Conservation (phyloP, 2,797 vertebrate species). For the Enteromius argenteus region DNA sequence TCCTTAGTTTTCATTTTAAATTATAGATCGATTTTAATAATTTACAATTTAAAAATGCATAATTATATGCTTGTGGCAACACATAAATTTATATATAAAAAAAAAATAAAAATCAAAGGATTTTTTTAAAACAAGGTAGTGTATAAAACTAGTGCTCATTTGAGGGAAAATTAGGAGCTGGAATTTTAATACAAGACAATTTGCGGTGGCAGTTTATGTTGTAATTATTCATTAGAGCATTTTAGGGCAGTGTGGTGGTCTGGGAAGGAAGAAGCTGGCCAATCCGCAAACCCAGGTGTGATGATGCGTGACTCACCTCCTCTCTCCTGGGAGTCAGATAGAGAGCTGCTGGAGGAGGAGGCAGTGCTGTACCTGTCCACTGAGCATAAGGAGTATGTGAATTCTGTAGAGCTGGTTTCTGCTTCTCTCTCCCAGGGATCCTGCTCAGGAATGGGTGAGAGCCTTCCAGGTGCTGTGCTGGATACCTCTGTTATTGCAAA, state of each 20-base stretch:
- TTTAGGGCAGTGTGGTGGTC: not conserved
- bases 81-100: constrained; percentile 63
- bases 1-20: constrained; percentile 70
- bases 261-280: constrained; percentile 3
- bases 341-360: constrained; percentile 80
- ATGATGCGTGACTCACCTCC: constrained; percentile 82
- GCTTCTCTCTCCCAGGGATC: constrained; percentile 70
- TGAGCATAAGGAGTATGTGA: constrained; percentile 78
- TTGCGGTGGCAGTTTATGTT: constrained; percentile 3
- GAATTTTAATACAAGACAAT: not conserved
- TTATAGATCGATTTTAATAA: constrained; percentile 77
- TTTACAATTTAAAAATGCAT: constrained; percentile 70
- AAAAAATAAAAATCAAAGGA: constrained; percentile 24
- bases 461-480: constrained; percentile 57
- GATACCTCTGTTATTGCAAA: constrained; percentile 61
- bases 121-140: not conserved
- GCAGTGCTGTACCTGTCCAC: constrained; percentile 82
- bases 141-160: constrained; percentile 5
- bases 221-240: constrained; percentile 18
- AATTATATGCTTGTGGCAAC: constrained; percentile 69
- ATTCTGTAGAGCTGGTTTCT: constrained; percentile 72
- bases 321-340: constrained; percentile 79
- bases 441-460: constrained; percentile 70
- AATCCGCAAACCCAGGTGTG: constrained; percentile 15
- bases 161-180: not conserved